Evolutionary conservation across 2,797 vertebrate species (phyloP), one percentile per base, ranked within the genome.

Genomic region (Spinibarbus caldwelli): DNA sequence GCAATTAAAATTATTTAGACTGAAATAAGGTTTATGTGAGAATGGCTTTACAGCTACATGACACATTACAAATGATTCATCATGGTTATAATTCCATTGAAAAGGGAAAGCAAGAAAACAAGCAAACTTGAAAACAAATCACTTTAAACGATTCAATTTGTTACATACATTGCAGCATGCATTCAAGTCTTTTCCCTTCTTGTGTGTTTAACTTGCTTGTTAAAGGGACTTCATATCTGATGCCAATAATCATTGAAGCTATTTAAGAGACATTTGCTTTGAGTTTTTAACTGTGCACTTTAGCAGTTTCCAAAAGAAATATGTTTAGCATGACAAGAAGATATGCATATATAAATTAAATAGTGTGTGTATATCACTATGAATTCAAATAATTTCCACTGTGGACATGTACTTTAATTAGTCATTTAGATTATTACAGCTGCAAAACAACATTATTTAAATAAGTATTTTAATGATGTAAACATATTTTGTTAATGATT

Each of bases 401-500:
- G 89, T 90, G 90, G 92, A 86, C 93, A 95, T 95, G 92, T 91
- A 96, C 93, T 96, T 98, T 98, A 98, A 96, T 96, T 95, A 97
- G 97, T 96, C 96, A 97, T 98, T 99, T 98, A 89, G 94, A 96
- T 96, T 96, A 95, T 95, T 87, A 93, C 94, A 94, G 92, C 91
- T 91, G 88, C 64, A 95, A 94, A 94, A 80, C 90, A 81, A 94
- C 94, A 88, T 95, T 98, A 96, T 97, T 96, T 97, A 97, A 92
- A 93, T 97, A 67, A 17, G 62, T 80, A 96, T 97, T 97, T 97
- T 94, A 94, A 95, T 93, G 93, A 95, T 93, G 92, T 77, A 88
- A 93, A 92, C 96, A 96, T 96, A 97, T 97, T 97, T 95, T 95
- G 96, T 97, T 98, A 97, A 96, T 94, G 95, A 95, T 96, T 95